Evolutionary conservation across 2,113 vertebrate species (phyloP).

Genomic region (Marmota flaviventris): DNA sequence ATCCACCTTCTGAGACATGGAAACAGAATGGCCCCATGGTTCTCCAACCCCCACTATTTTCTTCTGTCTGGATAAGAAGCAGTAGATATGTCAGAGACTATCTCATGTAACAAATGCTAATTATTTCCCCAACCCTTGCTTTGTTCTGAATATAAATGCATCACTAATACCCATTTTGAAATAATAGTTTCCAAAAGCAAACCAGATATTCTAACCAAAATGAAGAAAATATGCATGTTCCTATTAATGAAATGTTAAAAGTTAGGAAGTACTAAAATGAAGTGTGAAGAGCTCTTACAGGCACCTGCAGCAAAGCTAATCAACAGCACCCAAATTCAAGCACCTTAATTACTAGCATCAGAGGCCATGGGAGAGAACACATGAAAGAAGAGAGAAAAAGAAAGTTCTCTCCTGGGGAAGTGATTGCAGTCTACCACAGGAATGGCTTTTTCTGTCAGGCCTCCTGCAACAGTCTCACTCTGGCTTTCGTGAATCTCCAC

Average conservation of each 20-base stretch:
- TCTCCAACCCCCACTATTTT: neutral
- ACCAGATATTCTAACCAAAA: slow-evolving; percentile 11
- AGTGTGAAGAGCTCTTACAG: neutral
- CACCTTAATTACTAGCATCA: neutral
- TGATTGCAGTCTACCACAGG: neutral
- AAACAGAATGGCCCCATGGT: neutral
- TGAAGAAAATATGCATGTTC: neutral
- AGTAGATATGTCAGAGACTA: neutral
- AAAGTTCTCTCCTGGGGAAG: neutral
- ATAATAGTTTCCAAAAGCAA: slow-evolving; percentile 3
- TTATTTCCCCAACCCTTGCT: neutral
- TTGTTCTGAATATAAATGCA: slow-evolving; percentile 13
- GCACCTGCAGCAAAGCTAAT: neutral
- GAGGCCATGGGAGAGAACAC: neutral
- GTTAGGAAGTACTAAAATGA: neutral
- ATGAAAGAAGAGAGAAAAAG: neutral
- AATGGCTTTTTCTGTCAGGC: neutral
- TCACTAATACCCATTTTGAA: neutral
- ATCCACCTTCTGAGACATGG: neutral
- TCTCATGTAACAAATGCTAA: neutral
- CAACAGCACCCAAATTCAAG: neutral
- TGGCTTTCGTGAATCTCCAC: neutral
- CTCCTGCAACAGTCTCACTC: neutral
- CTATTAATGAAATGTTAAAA: neutral
- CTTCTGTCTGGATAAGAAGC: neutral